Evolutionary conservation across 2,797 vertebrate genomes (phyloP).

Genomic region (Masticophis lateralis): DNA sequence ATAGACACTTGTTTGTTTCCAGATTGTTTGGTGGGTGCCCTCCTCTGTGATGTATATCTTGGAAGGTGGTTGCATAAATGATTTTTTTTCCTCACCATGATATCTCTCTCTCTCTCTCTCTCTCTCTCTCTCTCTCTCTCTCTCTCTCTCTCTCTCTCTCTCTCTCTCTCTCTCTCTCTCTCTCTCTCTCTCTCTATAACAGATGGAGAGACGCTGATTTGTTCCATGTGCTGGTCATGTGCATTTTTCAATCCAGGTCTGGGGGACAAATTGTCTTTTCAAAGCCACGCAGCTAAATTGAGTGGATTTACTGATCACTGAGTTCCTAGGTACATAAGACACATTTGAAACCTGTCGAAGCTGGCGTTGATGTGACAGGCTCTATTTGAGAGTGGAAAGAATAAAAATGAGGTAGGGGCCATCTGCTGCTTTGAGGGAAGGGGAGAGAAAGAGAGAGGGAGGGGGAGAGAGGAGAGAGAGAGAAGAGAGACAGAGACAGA

Average conservation of each 20-base stretch:
- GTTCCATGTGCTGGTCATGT: neutral
- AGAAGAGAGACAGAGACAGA: neutral
- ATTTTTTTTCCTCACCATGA: neutral
- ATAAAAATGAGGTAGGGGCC: slow-evolving; percentile 61
- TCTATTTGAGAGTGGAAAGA: slow-evolving; percentile 51
- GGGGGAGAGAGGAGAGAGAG: neutral
- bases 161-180: neutral
- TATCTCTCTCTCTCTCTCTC: neutral
- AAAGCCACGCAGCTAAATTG: slow-evolving; percentile 33
- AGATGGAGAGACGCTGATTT: slow-evolving; percentile 22
- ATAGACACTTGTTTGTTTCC: slow-evolving; percentile 16
- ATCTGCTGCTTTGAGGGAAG: slow-evolving; percentile 37
- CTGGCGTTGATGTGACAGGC: slow-evolving; percentile 60
- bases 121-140: neutral
- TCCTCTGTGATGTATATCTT: slow-evolving; percentile 12
- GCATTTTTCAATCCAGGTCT: slow-evolving; percentile 6
- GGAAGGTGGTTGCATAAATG: slow-evolving; percentile 3
- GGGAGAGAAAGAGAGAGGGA: neutral
- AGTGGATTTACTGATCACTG: slow-evolving; percentile 42
- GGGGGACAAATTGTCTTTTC: slow-evolving; percentile 32
- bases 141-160: neutral
- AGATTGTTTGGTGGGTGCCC: slow-evolving; percentile 11
- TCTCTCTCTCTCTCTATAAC: slow-evolving; percentile 7
- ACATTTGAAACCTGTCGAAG: slow-evolving; percentile 63
- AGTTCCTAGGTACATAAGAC: slow-evolving; percentile 60